Base-by-base conservation (phyloP, 2,888 invertebrate genomes). In the Mycalesis mineus region DNA sequence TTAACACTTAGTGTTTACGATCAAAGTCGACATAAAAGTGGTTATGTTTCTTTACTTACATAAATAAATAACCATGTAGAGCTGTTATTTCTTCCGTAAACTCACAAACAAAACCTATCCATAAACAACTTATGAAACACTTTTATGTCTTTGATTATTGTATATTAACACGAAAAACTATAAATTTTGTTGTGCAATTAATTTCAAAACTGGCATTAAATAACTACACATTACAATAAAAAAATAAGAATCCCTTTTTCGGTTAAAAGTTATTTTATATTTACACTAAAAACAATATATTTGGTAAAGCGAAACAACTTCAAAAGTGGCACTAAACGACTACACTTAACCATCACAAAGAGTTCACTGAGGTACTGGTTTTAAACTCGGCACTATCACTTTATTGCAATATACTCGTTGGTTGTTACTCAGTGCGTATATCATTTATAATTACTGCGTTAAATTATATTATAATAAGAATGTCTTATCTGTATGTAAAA, bases 341-440 rank as follows among this genome's bases (percentile, higher is more conserved):
- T 28, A 9, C 49, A 50, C 49, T 37, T 28, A n/a, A 22, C 37
- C 17, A 28, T 28, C 22, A 50, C 39, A 37, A 39, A 13, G 13
- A 39, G 28, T 50, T 37, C 37, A 50, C 49, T 50, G 49, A n/a
- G 22, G 49, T 39, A 22, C 17, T 17, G 37, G 37, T 50, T 39
- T 50, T 7, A 37, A 36, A 50, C 49, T 39, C 28, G 7, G 22
- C 39, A 28, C 49, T 28, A 28, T 39, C 49, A 39, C 13, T 44
- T 44, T 29, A 44, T 44, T 29, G 28, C 13, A 28, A 22, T 42
- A 42, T 17, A 33, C 11, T 22, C n/a, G n/a, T 42, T n/a, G 9
- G 3, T 22, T 22, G 28, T 11, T 22, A 44, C 7, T 44, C 3
- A 49, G 22, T 50, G 14, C 39, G 39, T 50, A 50, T 13, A 15